A percentile compares a stretch with the other conserved stretches of the same genome.
These are phyloP conservation scores for Metacarcinus magister DNA, from an alignment of 2,888 invertebrate species.

Conservation along the genomic window DNA sequence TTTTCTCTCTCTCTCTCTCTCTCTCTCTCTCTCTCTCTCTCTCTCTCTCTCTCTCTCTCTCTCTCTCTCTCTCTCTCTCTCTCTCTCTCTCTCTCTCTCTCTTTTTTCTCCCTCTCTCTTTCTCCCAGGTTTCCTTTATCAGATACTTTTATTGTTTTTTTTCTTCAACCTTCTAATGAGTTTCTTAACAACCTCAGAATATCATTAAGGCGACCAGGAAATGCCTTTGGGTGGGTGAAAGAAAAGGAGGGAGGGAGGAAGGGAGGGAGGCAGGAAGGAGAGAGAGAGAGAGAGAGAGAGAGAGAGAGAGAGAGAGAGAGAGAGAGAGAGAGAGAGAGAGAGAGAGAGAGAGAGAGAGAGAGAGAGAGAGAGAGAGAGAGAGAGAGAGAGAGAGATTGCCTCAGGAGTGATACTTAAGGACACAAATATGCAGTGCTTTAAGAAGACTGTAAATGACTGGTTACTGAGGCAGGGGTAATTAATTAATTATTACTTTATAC, in stretches of 20 bases:
- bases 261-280: background rate
- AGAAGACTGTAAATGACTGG: too few relatives aligned
- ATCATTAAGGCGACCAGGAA: background rate
- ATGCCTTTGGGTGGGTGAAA: background rate
- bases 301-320: too few relatives aligned
- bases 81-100: too few relatives aligned
- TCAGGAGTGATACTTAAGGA: too few relatives aligned
- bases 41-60: background rate
- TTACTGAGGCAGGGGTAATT: too few relatives aligned
- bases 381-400: too few relatives aligned
- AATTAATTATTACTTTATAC: too few relatives aligned
- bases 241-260: background rate
- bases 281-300: background rate
- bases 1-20: conserved; percentile 28
- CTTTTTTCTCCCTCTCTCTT: background rate
- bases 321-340: too few relatives aligned
- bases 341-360: too few relatives aligned
- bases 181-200: background rate
- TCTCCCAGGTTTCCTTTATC: background rate
- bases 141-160: background rate
- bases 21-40: conserved; percentile 7
- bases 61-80: too few relatives aligned
- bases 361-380: too few relatives aligned
- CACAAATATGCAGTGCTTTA: too few relatives aligned
- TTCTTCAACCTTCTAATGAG: background rate